These are phyloP conservation scores for Drosophila insularis DNA, from an alignment of 1,140 invertebrate species.

Conservation along the genomic window DNA sequence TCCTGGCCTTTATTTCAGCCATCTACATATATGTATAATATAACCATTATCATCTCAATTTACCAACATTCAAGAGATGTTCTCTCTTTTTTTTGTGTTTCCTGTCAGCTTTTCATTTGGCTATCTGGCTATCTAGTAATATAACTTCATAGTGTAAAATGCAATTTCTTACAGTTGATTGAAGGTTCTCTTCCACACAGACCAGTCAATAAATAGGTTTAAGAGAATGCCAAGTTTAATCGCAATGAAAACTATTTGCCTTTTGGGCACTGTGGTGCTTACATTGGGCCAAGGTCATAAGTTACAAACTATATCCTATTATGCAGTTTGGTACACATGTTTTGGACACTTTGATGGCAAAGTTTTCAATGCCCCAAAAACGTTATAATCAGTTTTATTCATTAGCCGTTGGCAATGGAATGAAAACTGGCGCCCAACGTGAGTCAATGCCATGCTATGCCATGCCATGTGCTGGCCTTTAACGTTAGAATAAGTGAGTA, in stretches of 20 bases:
- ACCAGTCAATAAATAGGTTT: no score
- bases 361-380: constrained; percentile 1
- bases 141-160: no score
- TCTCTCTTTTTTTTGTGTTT: neutral
- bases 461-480: neutral
- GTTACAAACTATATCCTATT: no score
- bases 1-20: neutral
- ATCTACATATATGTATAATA: neutral
- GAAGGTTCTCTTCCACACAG: neutral
- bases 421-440: constrained; percentile 1
- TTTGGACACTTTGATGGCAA: neutral
- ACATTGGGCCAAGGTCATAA: no score
- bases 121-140: neutral
- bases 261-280: no score
- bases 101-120: neutral
- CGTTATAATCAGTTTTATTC: constrained; percentile 26
- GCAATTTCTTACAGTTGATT: no score
- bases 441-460: no score
- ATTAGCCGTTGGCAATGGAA: constrained; percentile 17
- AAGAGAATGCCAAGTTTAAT: no score
- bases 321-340: neutral
- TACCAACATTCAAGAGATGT: neutral
- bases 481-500: constrained; percentile 1
- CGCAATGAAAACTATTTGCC: no score
- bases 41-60: neutral